Evolutionary conservation across 2,797 vertebrate species (phyloP), one percentile per base, ranked within the genome.

Genomic region (Enteromius paludinosus): DNA sequence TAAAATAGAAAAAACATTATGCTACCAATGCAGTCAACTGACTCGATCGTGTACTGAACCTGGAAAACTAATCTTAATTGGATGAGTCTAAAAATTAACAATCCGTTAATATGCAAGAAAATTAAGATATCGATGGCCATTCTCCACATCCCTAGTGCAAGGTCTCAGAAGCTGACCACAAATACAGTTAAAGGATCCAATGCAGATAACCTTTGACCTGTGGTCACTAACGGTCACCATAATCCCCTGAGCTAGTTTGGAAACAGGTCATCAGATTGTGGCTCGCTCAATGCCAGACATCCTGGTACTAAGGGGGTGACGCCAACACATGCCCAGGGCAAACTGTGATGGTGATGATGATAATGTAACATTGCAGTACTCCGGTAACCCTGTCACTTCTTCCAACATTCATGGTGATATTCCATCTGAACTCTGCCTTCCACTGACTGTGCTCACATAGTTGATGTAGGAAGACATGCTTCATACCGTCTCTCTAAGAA

Each of bases 201-300:
- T 45, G 9, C 69, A 38, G 70, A 79, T 80, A 76, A 81, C 71
- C 64, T 70, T 35, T 84, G 43, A 76, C 54, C 66, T 54, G 43
- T 69, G 41, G 41, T 52, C 64, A 61, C 25, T 62, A 25, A 15
- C 2, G 15, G 65, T 66, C 18, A 69, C 41, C 20, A 23, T 41
- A 49, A 84, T 70, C 59, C 54, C 43, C 30, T 66, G 28, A 79
- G 25, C 78, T 59, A 30, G 10, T 73, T 30, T 7, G 33, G 47
- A 75, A 61, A 38, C 52, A 41, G 43, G 56, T 75, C 41, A 62
- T 41, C 23, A 1, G 61, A 80, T 25, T 38, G 64, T 41, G 49
- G 62, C 18, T 68, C 1, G 11, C 59, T 79, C 66, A 45, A 45
- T 70, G 78, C n/a, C 23, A 15, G 78, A 59, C 14, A 9, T 54